phyloP scores from a whole-genome alignment of 2,888 invertebrate genomes.

The Taenaris catops region DNA sequence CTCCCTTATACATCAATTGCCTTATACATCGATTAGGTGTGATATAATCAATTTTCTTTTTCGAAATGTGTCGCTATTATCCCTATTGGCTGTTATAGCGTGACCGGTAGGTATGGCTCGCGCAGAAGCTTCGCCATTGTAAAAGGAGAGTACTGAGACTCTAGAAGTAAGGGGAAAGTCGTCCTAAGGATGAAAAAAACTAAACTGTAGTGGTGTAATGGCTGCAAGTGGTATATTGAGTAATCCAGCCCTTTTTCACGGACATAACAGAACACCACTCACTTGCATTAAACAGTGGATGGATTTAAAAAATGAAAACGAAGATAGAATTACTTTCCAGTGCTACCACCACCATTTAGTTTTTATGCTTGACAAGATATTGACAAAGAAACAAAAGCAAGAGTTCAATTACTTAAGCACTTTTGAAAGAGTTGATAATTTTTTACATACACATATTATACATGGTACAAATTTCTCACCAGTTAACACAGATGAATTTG shows the following conservation, averaged over 20 bases:
- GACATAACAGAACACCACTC: conserved; percentile 83
- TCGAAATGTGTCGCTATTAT: too few species aligned
- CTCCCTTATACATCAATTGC: too few species aligned
- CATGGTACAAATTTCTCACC: conserved; percentile 39
- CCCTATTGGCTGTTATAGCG: too few species aligned
- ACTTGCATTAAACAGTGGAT: conserved; percentile 92
- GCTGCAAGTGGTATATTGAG: conserved; percentile 92
- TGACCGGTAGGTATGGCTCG: too few species aligned
- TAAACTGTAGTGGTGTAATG: conserved; percentile 96
- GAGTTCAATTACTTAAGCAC: conserved; percentile 88
- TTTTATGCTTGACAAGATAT: conserved; percentile 94
- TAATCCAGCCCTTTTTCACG: conserved; percentile 95
- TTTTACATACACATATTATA: conserved; percentile 80
- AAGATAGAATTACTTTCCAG: conserved; percentile 85
- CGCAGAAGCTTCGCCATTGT: too few species aligned
- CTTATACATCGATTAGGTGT: too few species aligned
- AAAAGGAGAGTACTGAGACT: too few species aligned
- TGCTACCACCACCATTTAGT: conserved; percentile 97
- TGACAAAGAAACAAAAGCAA: conserved; percentile 85
- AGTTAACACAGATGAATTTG: conserved; percentile 39
- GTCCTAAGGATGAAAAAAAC: too few species aligned
- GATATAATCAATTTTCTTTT: too few species aligned
- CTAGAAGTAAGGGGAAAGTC: too few species aligned
- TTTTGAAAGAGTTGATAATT: conserved; percentile 84
- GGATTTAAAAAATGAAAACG: conserved; percentile 81